Conservation (phyloP, 2,888 invertebrate species). For the Sarcophaga subvicina region DNA sequence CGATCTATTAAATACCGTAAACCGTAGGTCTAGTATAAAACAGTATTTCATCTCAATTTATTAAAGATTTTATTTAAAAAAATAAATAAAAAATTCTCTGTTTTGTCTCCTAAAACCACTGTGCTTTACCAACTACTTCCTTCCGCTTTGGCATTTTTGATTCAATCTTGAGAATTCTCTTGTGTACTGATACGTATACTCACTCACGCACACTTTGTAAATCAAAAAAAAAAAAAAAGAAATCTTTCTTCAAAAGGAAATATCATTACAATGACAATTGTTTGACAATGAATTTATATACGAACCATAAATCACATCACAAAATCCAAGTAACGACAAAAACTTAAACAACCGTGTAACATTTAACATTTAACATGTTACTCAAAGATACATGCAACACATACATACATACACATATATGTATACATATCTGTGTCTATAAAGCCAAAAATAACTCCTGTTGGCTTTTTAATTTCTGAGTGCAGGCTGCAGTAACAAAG, state of each 20-base stretch:
- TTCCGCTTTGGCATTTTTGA: constrained; percentile 30
- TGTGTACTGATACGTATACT: background rate
- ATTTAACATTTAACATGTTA: constrained; percentile 6
- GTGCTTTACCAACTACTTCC: constrained; percentile 30
- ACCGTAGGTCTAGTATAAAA: no score
- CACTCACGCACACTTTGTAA: background rate
- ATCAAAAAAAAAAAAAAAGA: no score
- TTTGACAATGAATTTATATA: constrained; percentile 60
- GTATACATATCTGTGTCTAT: no score
- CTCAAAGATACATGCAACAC: background rate
- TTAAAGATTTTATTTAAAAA: background rate
- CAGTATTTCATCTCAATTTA: no score
- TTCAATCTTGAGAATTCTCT: constrained; percentile 27
- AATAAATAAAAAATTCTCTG: background rate
- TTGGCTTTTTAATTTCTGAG: background rate
- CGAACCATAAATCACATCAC: constrained; percentile 56
- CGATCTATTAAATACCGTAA: no score
- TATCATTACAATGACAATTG: constrained; percentile 62
- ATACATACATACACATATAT: background rate
- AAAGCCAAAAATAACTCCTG: background rate
- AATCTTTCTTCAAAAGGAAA: constrained; percentile 44
- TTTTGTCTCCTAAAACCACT: background rate
- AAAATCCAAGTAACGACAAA: constrained; percentile 35
- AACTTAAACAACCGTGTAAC: constrained; percentile 28
- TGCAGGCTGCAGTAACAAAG: background rate